Conservation (phyloP, 2,888 invertebrate genomes). For the Calameuta filiformis region DNA sequence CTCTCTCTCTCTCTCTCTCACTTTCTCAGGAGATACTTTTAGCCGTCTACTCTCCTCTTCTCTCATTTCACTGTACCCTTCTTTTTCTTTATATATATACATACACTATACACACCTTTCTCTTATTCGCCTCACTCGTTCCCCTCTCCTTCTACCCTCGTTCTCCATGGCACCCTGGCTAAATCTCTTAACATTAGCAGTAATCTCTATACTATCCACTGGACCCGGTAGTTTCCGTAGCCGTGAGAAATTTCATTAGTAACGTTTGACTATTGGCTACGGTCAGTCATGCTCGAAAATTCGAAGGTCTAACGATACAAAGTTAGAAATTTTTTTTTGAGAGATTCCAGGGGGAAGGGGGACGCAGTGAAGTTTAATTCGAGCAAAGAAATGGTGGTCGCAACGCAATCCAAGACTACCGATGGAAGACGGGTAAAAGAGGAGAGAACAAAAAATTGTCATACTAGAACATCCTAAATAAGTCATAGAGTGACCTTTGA, state of each 20-base stretch:
- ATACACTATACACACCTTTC: constrained; percentile 2
- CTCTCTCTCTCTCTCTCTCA: background rate
- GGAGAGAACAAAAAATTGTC: too few species aligned
- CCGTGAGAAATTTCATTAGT: background rate
- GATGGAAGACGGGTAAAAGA: too few species aligned
- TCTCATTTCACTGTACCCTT: constrained; percentile 14
- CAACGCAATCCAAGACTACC: too few species aligned
- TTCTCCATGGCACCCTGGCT: background rate
- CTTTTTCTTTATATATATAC: background rate
- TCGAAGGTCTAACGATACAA: background rate
- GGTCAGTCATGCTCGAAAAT: background rate
- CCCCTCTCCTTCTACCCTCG: background rate
- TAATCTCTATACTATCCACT: background rate
- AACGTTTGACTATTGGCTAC: background rate
- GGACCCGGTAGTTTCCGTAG: background rate
- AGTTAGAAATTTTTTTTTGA: background rate
- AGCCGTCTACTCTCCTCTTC: constrained; percentile 21
- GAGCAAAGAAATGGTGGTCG: too few species aligned
- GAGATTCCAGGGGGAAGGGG: too few species aligned
- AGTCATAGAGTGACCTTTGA: too few species aligned
- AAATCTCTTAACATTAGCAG: background rate
- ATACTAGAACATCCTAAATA: too few species aligned
- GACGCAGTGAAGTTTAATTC: too few species aligned
- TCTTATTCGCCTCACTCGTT: constrained; percentile 8
- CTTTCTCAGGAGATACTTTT: constrained; percentile 19